These are phyloP conservation scores for Picus viridis DNA, from an alignment of 2,797 vertebrate genomes.

Conservation along the genomic window DNA sequence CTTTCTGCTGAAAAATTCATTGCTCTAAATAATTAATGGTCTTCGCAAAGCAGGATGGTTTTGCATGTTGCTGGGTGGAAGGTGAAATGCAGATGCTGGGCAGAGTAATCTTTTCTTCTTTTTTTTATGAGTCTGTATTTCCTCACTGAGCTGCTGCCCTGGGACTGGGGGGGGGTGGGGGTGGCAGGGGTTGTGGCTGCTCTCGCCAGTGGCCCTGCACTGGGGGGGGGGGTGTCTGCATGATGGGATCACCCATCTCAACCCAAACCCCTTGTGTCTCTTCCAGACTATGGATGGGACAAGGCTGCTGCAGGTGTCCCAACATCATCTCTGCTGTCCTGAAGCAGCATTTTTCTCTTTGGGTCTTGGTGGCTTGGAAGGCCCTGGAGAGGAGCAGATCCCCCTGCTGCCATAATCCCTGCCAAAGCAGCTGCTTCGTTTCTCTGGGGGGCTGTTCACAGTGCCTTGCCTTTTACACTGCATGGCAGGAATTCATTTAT, in stretches of 20 bases:
- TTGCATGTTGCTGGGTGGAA: neutral
- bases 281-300: neutral
- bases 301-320: neutral
- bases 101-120: neutral
- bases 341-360: neutral
- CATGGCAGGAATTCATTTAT: slow-evolving; percentile 25
- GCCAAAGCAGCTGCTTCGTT: neutral
- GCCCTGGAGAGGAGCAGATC: neutral
- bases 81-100: neutral
- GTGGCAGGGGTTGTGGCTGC: neutral
- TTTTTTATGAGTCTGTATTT: neutral
- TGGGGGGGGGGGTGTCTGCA: neutral
- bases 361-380: neutral
- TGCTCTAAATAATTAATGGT: slow-evolving; percentile 51
- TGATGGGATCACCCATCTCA: neutral
- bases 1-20: slow-evolving; percentile 68
- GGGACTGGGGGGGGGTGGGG: neutral
- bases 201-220: fast-evolving
- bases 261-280: neutral
- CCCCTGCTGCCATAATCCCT: neutral
- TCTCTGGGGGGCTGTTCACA: neutral
- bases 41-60: neutral
- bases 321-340: neutral
- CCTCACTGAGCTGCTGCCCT: neutral
- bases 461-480: neutral